Base-by-base conservation (phyloP, 1,140 invertebrate genomes). In the Lucilia sericata region DNA sequence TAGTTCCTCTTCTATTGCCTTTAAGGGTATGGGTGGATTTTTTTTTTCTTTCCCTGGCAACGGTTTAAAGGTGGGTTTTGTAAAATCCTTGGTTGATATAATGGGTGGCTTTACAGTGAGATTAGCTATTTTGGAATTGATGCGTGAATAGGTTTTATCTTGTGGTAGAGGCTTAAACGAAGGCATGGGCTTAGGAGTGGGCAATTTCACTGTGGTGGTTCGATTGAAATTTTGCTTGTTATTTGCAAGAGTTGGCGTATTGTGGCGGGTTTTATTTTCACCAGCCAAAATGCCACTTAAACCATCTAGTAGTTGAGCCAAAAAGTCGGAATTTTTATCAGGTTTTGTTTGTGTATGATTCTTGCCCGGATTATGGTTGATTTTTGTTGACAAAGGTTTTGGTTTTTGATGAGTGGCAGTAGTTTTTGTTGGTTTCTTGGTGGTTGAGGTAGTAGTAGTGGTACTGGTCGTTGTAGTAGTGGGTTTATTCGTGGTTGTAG, bases 101-200 rank as follows among this genome's bases (percentile, higher is more conserved):
- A 82, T 82, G 5, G 88, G 87, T 1, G 89, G 87, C 9, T 86
- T 88, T 17, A 88, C 86, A 0, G 89, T 90, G 0, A 90, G 84
- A 85, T 89, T 90, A 0, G 89, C 89, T 81, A 90, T 85, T 55
- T 90, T 90, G 0, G 89, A 90, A 60, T 90, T 90, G 21, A 90
- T 90, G 60, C 89, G 86, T 13, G 82, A 88, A 76, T 90, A 89
- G 8, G 85, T 83, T 51, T 89, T 89, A 12, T 82, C 78, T 51
- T 76, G 84, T 0, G 88, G 86, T 55, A 90, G n/a, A 2, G 89
- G 89, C 8, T 89, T 86, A 78, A 90, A 90, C 85, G 88, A 87
- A 12, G 88, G 88, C 86, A 90, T 85, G 10, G 86, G 84, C 51
- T 84, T 82, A 34, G 87, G 13, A 0, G 83, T 76, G 0, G 85